Base-by-base conservation (phyloP, 1,140 invertebrate species). In the Macrotrachela quadricornifera region DNA sequence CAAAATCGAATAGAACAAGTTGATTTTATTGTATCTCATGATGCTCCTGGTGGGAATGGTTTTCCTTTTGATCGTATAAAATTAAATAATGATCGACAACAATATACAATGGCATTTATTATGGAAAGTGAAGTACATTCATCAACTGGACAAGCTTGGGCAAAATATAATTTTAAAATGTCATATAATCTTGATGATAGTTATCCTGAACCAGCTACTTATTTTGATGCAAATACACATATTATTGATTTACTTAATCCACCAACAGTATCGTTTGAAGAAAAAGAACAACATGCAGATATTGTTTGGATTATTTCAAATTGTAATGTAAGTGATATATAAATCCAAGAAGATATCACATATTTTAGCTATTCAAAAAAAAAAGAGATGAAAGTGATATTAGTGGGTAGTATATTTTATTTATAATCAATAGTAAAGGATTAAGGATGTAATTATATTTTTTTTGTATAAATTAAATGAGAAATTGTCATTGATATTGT, bases 71-170 rank as follows among this genome's bases (percentile, higher is more conserved):
- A 30, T 30, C 2, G 8, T 4, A 2, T 30, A 4, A 2, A 30
- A 4, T 30, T 30, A 30, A 30, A 30, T 53, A 12, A 48, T 40
- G 12, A 53, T 46, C 38, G 30, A 48, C 42, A 42, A 41, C 45
- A 46, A 38, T 53, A 46, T 47, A 17, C 42, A 21, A 53, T 53
- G 51, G 51, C 46, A 14, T 53, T 43, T 42, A 47, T 44, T 16
- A 46, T 53, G 45, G 51, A 53, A 14, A 46, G 44, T 16, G 51
- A 53, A 21, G 53, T 49, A 15, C 46, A 54, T 49, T 54, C 53
- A 8, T 46, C 16, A 21, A 45, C 46, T 13, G 46, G 46, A 16
- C 36, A 49, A 14, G 37, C 45, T 16, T 54, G 53, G 53, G 15
- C 21, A 9, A 54, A 54, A 18, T 40, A 40, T 13, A 46, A 54